Evolutionary conservation across 2,113 vertebrate species (phyloP).

Genomic region (Mystacornis crossleyi): DNA sequence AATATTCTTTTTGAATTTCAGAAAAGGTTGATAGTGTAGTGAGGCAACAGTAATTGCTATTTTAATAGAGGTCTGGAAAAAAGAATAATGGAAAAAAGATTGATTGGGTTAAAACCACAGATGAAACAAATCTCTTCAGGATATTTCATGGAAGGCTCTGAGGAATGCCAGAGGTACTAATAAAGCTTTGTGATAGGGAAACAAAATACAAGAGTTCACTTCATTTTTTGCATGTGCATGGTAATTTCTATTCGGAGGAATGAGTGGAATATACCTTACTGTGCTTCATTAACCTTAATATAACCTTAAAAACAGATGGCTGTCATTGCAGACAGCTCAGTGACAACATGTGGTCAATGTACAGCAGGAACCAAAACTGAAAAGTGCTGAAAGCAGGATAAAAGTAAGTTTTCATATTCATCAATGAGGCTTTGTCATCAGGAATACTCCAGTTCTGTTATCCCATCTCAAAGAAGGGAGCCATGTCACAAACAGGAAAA

Average conservation of each 20-base stretch:
- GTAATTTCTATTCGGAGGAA: background rate
- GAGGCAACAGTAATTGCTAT: background rate
- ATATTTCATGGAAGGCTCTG: conserved; percentile 9
- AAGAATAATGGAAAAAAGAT: conserved; percentile 22
- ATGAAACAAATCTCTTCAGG: conserved; percentile 25
- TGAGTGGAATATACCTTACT: background rate
- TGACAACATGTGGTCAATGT: background rate
- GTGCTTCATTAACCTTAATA: conserved; percentile 15
- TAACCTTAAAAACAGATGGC: conserved; percentile 17
- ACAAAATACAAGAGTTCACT: background rate
- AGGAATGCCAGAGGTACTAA: conserved; percentile 11
- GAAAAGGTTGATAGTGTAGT: background rate
- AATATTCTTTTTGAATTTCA: background rate
- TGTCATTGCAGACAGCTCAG: background rate
- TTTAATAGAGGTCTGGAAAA: conserved; percentile 29
- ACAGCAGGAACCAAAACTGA: background rate
- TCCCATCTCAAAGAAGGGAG: conserved; percentile 28
- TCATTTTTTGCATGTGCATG: background rate
- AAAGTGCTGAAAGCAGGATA: conserved; percentile 1
- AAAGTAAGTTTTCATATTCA: background rate
- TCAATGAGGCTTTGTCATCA: background rate
- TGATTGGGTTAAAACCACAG: conserved; percentile 19
- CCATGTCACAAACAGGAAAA: conserved; percentile 49
- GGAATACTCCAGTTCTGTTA: background rate
- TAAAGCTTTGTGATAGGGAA: background rate